Conservation (phyloP, 2,113 vertebrate genomes). For the Tupaia tana region DNA sequence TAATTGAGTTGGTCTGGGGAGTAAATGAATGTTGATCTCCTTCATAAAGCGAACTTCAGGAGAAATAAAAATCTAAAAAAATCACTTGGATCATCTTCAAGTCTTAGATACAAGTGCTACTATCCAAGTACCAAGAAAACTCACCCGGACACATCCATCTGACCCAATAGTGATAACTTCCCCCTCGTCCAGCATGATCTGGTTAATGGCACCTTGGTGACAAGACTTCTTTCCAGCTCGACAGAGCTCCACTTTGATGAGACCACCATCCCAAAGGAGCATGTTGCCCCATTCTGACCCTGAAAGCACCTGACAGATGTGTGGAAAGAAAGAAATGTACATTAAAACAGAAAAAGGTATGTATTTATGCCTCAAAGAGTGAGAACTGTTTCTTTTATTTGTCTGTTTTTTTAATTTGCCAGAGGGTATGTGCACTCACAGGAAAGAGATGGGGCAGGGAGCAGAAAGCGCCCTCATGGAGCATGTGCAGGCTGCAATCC, state of each 20-base stretch:
- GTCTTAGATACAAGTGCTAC: neutral
- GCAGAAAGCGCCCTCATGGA: too few relatives aligned
- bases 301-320: constrained; percentile 91
- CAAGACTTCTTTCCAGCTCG: constrained; percentile 86
- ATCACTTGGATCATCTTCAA: neutral
- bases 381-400: neutral
- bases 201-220: constrained; percentile 91
- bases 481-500: too few relatives aligned
- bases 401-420: too few relatives aligned
- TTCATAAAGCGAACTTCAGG: neutral
- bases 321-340: neutral
- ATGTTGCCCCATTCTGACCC: constrained; percentile 97
- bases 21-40: neutral
- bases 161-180: constrained; percentile 92
- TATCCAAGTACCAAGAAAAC: constrained; percentile 50
- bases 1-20: neutral
- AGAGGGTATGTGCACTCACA: too few relatives aligned
- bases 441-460: too few relatives aligned
- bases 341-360: neutral
- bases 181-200: constrained; percentile 92
- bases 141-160: constrained; percentile 94
- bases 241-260: constrained; percentile 95
- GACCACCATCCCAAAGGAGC: constrained; percentile 94
- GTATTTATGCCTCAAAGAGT: neutral
- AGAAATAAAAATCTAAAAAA: constrained; percentile 38